phyloP scores from a whole-genome alignment of 2,113 vertebrate species.

The Indicator indicator region DNA sequence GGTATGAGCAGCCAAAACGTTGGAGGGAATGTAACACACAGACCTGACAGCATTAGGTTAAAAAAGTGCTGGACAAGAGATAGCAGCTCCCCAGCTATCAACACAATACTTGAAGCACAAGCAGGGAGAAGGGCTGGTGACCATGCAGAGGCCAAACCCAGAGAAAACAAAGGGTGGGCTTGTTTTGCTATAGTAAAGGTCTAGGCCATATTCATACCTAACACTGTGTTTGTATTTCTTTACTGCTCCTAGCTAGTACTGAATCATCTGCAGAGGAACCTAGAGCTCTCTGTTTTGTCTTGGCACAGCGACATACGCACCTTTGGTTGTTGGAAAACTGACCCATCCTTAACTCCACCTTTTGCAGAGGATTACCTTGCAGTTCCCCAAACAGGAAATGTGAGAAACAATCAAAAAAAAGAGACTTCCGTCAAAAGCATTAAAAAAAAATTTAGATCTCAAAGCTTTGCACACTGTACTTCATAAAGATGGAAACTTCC shows the following conservation, averaged over 20 bases:
- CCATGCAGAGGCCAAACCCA: rapidly evolving
- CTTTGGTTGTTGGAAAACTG: not conserved
- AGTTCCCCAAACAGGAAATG: not conserved
- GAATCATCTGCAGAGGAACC: not conserved
- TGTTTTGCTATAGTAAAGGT: rapidly evolving
- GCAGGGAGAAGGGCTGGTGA: not conserved
- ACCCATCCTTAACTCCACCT: not conserved
- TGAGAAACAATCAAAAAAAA: not conserved
- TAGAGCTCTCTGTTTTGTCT: not conserved
- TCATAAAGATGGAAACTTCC: not conserved
- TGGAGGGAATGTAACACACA: not conserved
- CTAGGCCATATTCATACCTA: not conserved
- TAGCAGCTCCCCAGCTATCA: not conserved
- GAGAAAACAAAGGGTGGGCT: not conserved
- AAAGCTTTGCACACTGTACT: not conserved
- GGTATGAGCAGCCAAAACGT: not conserved
- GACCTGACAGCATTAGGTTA: not conserved
- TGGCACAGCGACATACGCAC: not conserved
- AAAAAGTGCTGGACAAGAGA: not conserved
- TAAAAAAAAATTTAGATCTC: not conserved
- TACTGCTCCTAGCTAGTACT: not conserved
- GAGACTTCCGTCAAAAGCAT: not conserved
- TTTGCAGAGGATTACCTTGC: not conserved
- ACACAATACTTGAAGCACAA: not conserved
- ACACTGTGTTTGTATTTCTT: not conserved